phyloP scores from a whole-genome alignment of 2,797 vertebrate genomes.

The Tamandua tetradactyla region DNA sequence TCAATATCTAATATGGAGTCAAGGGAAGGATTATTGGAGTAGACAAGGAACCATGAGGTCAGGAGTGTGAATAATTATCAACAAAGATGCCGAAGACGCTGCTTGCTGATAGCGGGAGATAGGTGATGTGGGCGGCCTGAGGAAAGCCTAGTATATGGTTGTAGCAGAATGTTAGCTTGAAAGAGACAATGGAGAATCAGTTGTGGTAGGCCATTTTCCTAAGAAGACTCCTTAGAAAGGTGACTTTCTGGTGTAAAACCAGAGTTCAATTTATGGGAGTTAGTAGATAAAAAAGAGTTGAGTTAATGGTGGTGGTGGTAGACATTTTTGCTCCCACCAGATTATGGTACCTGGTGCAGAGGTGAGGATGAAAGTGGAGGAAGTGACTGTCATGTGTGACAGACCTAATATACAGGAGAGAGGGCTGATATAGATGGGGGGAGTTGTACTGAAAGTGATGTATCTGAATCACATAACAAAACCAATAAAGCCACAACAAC shows the following conservation, averaged over 20 bases:
- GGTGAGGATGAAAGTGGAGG: not conserved
- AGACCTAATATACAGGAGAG: not conserved
- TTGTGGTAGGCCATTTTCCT: not conserved
- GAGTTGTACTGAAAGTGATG: not conserved
- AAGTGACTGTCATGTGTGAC: not conserved
- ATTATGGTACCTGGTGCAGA: not conserved
- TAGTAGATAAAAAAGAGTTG: not conserved
- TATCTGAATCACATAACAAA: not conserved
- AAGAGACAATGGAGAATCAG: not conserved
- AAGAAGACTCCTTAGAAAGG: not conserved
- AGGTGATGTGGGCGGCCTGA: not conserved
- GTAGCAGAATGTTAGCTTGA: not conserved
- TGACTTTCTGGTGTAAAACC: not conserved
- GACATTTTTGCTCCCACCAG: not conserved
- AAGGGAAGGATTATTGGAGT: not conserved
- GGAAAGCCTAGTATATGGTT: not conserved
- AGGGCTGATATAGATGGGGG: rapidly evolving
- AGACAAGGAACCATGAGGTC: not conserved
- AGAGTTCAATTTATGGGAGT: not conserved
- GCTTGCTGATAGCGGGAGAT: not conserved
- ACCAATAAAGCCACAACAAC: not conserved
- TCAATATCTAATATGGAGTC: not conserved
- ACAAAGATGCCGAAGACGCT: not conserved
- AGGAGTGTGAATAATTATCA: not conserved
- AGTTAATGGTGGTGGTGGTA: not conserved